Conservation (phyloP, 2,888 invertebrate genomes). For the Lordiphosa andalusiaca region DNA sequence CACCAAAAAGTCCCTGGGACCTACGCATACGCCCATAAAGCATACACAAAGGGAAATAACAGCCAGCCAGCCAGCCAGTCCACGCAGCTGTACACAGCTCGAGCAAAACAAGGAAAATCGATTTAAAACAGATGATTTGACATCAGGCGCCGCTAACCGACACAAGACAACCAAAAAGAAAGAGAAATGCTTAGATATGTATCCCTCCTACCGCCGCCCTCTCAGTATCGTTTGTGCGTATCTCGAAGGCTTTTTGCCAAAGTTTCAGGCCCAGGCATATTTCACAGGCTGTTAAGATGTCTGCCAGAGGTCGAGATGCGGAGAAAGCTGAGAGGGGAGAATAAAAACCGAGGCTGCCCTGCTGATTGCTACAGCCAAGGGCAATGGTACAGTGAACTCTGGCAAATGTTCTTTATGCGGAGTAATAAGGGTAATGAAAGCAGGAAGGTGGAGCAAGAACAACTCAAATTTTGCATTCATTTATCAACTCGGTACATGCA, state of each 20-base stretch:
- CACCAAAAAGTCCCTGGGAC: too few relatives aligned
- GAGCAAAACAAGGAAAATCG: conserved; percentile 56
- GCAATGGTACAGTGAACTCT: too few relatives aligned
- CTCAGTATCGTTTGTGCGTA: conserved; percentile 5
- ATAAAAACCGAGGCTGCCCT: too few relatives aligned
- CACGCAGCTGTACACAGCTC: conserved; percentile 1
- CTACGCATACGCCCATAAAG: not conserved
- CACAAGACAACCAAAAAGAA: not conserved
- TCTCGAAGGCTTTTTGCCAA: conserved; percentile 1
- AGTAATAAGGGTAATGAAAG: too few relatives aligned
- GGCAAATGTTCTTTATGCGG: too few relatives aligned
- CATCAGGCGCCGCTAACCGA: conserved; percentile 31
- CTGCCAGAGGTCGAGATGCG: too few relatives aligned
- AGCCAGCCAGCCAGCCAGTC: conserved; percentile 23
- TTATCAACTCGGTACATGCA: too few relatives aligned
- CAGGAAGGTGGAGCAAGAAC: too few relatives aligned
- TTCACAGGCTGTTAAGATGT: conserved; percentile 1
- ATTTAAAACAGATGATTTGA: conserved; percentile 71
- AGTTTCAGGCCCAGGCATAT: conserved; percentile 7
- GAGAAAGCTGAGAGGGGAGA: too few relatives aligned
- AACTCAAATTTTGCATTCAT: too few relatives aligned
- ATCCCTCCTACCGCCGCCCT: conserved; percentile 10
- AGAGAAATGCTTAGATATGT: conserved; percentile 22
- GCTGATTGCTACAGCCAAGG: too few relatives aligned
- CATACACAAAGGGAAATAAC: not conserved